Conservation (phyloP, 2,797 vertebrate genomes). For the Lemur catta region DNA sequence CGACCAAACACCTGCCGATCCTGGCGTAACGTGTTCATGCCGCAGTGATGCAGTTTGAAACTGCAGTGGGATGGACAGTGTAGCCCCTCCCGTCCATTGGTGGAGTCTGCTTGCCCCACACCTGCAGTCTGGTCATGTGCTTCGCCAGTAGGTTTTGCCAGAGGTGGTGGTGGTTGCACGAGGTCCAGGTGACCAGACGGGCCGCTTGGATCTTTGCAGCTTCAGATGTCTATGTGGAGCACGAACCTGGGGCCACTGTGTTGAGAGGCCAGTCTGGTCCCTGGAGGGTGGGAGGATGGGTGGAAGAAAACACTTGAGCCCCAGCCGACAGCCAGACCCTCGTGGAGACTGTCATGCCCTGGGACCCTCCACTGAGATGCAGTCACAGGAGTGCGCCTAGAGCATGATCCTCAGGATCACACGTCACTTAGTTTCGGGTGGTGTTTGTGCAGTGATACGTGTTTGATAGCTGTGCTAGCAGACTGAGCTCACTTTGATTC, state of each 20-base stretch:
- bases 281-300: rapidly evolving
- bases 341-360: background rate
- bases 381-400: background rate
- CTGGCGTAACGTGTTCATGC: rapidly evolving
- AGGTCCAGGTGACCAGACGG: background rate
- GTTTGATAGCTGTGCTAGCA: rapidly evolving
- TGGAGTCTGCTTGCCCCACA: rapidly evolving
- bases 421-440: rapidly evolving
- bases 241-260: rapidly evolving
- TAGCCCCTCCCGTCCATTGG: background rate
- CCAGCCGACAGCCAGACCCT: rapidly evolving
- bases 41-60: rapidly evolving
- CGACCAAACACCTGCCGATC: rapidly evolving
- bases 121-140: background rate
- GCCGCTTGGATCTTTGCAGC: background rate
- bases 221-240: rapidly evolving
- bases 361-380: rapidly evolving
- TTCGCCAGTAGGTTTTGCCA: background rate
- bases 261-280: background rate
- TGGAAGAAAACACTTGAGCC: too few relatives aligned
- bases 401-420: rapidly evolving
- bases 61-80: background rate
- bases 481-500: background rate
- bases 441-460: rapidly evolving
- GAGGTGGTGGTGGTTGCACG: background rate